phyloP scores from a whole-genome alignment of 2,113 vertebrate species.

The Willisornis vidua region DNA sequence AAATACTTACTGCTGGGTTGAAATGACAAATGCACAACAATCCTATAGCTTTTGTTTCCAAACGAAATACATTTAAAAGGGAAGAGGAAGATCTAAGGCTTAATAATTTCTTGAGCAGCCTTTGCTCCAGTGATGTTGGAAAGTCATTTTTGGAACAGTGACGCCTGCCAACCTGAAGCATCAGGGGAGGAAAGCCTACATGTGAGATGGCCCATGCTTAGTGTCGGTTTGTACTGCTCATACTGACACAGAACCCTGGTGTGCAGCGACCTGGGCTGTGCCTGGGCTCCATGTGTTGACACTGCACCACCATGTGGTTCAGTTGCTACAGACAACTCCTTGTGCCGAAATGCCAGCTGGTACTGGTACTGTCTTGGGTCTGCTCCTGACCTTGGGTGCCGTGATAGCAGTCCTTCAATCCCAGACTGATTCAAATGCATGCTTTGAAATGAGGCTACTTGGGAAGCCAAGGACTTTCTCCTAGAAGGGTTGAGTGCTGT shows the following conservation, averaged over 20 bases:
- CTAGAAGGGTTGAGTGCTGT: background rate
- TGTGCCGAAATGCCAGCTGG: rapidly evolving
- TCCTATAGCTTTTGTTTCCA: background rate
- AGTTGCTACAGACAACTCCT: background rate
- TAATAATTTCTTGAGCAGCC: background rate
- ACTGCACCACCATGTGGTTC: background rate
- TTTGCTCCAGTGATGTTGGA: background rate
- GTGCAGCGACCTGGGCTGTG: background rate
- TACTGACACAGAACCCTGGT: background rate
- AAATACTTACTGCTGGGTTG: background rate
- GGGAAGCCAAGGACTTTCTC: background rate
- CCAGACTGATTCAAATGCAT: background rate
- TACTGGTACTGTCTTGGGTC: background rate
- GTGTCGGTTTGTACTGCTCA: background rate
- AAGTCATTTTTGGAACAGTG: background rate
- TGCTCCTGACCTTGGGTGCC: background rate
- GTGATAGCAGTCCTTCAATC: background rate
- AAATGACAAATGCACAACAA: background rate
- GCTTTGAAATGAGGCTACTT: background rate
- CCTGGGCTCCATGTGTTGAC: rapidly evolving
- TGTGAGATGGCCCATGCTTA: background rate
- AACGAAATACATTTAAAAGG: background rate
- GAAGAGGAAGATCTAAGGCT: background rate
- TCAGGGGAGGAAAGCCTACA: background rate
- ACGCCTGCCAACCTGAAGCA: rapidly evolving